Conservation (phyloP, 2,113 vertebrate species). For the Corythaeola cristata region DNA sequence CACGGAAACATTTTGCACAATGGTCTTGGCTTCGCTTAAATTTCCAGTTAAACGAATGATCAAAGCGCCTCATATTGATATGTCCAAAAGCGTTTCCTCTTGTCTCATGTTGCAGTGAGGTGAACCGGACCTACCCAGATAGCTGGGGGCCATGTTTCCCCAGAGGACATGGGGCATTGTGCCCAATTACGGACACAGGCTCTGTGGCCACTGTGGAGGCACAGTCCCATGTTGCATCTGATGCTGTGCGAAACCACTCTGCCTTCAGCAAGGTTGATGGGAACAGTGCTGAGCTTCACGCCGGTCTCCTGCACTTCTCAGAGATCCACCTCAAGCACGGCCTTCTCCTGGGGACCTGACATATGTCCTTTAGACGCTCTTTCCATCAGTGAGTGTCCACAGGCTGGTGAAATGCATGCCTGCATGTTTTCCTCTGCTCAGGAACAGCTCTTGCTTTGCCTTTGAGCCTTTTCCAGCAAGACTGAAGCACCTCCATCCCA, state of each 20-base stretch:
- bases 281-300: neutral
- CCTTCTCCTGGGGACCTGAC: neutral
- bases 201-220: fast-evolving
- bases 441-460: neutral
- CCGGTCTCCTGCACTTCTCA: neutral
- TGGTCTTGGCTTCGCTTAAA: neutral
- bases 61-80: neutral
- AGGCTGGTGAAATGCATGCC: neutral
- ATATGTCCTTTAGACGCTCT: neutral
- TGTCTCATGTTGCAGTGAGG: neutral
- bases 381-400: neutral
- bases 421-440: neutral
- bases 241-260: fast-evolving
- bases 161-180: neutral
- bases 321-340: neutral
- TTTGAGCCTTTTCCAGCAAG: neutral
- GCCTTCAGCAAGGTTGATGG: neutral
- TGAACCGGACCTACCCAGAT: neutral
- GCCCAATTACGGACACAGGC: fast-evolving
- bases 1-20: neutral
- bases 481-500: neutral
- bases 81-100: neutral
- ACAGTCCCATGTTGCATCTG: neutral
- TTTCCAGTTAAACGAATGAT: neutral
- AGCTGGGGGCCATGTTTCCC: neutral